Percentiles rank a stretch among this genome's conserved stretches.
phyloP scores from a whole-genome alignment of 2,888 invertebrate species.

The Scaptomyza reducta region DNA sequence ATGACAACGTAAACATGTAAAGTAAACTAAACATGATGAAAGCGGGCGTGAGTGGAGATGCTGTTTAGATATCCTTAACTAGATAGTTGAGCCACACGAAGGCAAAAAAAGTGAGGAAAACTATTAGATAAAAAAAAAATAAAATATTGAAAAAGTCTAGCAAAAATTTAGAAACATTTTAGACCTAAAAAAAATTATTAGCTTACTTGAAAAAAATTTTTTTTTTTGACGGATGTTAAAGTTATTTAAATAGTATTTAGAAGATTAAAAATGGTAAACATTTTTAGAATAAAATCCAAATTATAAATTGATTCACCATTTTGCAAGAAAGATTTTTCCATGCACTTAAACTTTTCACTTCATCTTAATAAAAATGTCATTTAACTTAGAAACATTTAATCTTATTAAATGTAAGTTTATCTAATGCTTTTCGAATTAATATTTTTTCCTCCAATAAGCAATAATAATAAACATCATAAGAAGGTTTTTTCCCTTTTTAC shows the following conservation, averaged over 20 bases:
- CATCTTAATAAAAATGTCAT: neutral
- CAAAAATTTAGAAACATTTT: no score
- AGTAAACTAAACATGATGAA: constrained; percentile 5
- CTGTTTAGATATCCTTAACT: neutral
- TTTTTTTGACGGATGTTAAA: no score
- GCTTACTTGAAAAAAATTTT: no score
- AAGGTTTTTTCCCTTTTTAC: constrained; percentile 17
- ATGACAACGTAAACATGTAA: constrained; percentile 15
- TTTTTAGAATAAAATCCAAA: no score
- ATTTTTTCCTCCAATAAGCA: neutral
- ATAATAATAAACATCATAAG: constrained; percentile 1
- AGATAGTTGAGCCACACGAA: constrained; percentile 1
- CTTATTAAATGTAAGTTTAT: neutral
- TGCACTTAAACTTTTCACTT: no score
- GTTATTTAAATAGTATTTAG: no score
- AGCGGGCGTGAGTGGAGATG: constrained; percentile 4
- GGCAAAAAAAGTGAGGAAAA: neutral
- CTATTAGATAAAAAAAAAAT: neutral
- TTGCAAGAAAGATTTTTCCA: no score
- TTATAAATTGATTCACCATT: no score
- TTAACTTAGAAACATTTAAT: neutral
- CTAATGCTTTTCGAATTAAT: neutral
- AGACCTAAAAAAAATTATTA: no score
- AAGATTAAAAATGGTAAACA: no score
- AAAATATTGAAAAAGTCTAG: no score